A percentile compares a stretch with the other conserved stretches of the same genome.
Conservation (phyloP, 2,113 vertebrate species). For the Larimichthys crocea region DNA sequence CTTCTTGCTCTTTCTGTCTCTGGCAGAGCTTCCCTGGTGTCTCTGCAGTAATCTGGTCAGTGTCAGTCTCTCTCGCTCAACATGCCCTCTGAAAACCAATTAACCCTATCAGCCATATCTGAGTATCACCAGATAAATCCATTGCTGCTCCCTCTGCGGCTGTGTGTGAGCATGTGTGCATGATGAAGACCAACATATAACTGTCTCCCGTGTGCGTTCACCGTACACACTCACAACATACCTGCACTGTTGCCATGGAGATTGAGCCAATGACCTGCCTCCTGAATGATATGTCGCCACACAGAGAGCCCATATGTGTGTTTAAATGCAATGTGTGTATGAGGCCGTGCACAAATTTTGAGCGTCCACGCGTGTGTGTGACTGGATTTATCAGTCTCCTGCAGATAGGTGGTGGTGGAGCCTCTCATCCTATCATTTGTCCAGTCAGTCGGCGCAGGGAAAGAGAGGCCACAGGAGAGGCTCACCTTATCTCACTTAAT, state of each 20-base stretch:
- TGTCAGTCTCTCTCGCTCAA: constrained; percentile 62
- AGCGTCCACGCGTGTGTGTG: constrained; percentile 18
- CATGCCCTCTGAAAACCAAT: constrained; percentile 78
- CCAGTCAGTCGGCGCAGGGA: constrained; percentile 35
- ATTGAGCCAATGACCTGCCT: constrained; percentile 42
- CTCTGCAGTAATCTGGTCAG: constrained; percentile 68
- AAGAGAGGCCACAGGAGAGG: constrained; percentile 47
- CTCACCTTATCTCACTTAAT: constrained; percentile 55
- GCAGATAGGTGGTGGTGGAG: constrained; percentile 44
- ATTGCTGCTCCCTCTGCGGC: constrained; percentile 41
- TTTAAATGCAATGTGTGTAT: constrained; percentile 23
- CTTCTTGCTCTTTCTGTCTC: constrained; percentile 25
- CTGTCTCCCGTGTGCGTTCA: constrained; percentile 36
- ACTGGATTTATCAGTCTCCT: constrained; percentile 62
- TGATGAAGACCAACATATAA: constrained; percentile 46
- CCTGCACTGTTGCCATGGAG: constrained; percentile 57
- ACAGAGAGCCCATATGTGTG: constrained; percentile 25
- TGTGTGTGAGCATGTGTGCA: constrained; percentile 20
- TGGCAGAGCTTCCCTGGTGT: constrained; percentile 44
- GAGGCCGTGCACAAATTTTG: not conserved
- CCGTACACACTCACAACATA: constrained; percentile 1
- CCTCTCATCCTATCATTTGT: constrained; percentile 46
- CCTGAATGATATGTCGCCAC: constrained; percentile 49
- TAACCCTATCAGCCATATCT: constrained; percentile 78
- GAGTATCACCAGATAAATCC: constrained; percentile 74